A percentile compares a stretch with the other conserved stretches of the same genome.
Conservation (phyloP, 2,113 vertebrate species). For the Seriola quinqueradiata region DNA sequence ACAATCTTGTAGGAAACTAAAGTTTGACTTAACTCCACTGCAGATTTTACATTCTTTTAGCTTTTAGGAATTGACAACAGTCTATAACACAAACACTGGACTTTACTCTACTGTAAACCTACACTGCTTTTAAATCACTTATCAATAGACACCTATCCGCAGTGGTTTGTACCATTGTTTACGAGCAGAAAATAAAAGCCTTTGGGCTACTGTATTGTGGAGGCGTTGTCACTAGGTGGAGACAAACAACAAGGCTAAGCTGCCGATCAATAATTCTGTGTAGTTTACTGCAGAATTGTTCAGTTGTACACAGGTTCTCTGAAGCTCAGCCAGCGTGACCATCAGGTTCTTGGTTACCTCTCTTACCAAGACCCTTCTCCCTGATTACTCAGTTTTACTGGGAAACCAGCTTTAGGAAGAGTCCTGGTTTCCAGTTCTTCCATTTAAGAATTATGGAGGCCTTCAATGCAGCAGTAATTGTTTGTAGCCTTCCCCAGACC, state of each 20-base stretch:
- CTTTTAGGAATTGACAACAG: not conserved
- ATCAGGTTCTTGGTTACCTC: too few relatives aligned
- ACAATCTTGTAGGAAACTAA: not conserved
- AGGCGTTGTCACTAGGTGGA: constrained; percentile 60
- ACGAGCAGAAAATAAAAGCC: not conserved
- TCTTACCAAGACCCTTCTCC: not conserved
- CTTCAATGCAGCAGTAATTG: too few relatives aligned
- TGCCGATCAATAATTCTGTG: constrained; percentile 4
- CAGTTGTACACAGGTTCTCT: too few relatives aligned
- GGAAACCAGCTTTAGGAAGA: too few relatives aligned
- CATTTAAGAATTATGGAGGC: too few relatives aligned
- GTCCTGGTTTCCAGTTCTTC: too few relatives aligned
- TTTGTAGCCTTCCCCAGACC: too few relatives aligned
- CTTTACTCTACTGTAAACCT: not conserved
- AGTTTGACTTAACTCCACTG: constrained; percentile 1
- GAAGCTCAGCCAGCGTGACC: too few relatives aligned
- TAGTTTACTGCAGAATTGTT: not conserved
- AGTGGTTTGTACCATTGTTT: not conserved
- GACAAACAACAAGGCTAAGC: constrained; percentile 43
- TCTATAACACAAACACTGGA: not conserved
- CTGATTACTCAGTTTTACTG: too few relatives aligned
- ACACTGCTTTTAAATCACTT: too few relatives aligned
- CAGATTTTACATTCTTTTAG: not conserved
- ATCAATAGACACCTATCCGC: not conserved
- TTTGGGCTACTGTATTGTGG: not conserved